phyloP scores from a whole-genome alignment of 2,797 vertebrate species.

The Fistularia tabacaria region DNA sequence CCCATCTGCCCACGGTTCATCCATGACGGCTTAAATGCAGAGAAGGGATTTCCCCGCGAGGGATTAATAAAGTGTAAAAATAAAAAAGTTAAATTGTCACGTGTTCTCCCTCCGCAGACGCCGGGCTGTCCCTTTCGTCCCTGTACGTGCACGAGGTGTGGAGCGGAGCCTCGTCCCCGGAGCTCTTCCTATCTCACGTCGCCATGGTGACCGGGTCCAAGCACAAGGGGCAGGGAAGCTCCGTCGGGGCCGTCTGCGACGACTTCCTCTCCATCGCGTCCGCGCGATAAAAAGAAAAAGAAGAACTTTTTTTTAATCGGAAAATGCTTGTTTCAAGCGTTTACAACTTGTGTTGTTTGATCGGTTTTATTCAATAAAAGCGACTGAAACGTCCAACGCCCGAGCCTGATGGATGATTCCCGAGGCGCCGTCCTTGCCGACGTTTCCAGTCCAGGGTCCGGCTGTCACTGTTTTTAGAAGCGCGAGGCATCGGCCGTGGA shows the following conservation, averaged over 20 bases:
- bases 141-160: conserved; percentile 73
- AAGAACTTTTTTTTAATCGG: neutral
- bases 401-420: too few relatives aligned
- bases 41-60: too few relatives aligned
- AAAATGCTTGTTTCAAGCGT: neutral
- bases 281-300: too few relatives aligned
- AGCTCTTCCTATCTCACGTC: conserved; percentile 69
- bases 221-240: neutral
- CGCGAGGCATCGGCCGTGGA: too few relatives aligned
- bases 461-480: too few relatives aligned
- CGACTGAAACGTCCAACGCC: too few relatives aligned
- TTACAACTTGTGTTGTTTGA: too few relatives aligned
- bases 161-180: conserved; percentile 63
- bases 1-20: too few relatives aligned
- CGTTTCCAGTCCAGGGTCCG: too few relatives aligned
- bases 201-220: conserved; percentile 46
- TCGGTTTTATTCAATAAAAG: too few relatives aligned
- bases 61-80: neutral
- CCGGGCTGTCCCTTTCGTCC: conserved; percentile 62
- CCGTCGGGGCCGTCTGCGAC: conserved; percentile 59
- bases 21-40: too few relatives aligned
- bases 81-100: conserved; percentile 4
- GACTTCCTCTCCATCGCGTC: conserved; percentile 40
- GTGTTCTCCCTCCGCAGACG: conserved; percentile 53
- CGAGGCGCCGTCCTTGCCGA: too few relatives aligned